Evolutionary conservation across 2,888 invertebrate genomes (phyloP), one percentile per base, ranked within the genome.

Genomic region (Tipula helvola): DNA sequence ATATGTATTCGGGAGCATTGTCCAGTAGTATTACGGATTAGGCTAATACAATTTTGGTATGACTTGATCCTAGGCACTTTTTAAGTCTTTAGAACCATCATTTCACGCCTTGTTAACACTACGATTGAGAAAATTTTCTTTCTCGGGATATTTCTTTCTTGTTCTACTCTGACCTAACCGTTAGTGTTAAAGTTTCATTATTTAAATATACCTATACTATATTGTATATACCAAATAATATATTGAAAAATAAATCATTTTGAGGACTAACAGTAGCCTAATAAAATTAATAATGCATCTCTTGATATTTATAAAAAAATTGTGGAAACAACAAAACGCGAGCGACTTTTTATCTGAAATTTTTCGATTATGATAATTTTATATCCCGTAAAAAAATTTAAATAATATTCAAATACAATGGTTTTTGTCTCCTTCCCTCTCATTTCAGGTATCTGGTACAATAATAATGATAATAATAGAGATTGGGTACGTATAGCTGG

Each of bases 401-500:
- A 52, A 52, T 16, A 52, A 52, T 16, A 12, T 44, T 44, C 44
- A 13, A 44, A 12, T 47, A 13, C 7, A 44, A 10, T 12, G 7
- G 16, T 57, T 57, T 57, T 57, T 44, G 7, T 44, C 12, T 44
- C 44, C 44, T 10, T 10, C 18, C 0, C 0, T 71, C 28, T 18
- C 71, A 8, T 89, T 90, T 86, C 88, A 91, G 91, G 91, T 89
- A 90, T 91, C 90, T 91, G 91, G 91, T 91, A 91, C 87, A 88
- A 88, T 90, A 91, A 91, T 89, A 91, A 91, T 89, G 91, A 91
- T 89, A 90, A 91, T 89, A 91, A 91, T 87, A 87, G 88, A 89
- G 91, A 91, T 90, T 91, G 91, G 91, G 91, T 91, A 89, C 91
- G 91, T 89, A 90, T 91, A 90, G 91, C 91, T 89, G 91, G 91